Percentiles rank a stretch among this genome's conserved stretches.
Evolutionary conservation across 2,797 vertebrate genomes (phyloP).

Genomic region (Apogon talboti): DNA sequence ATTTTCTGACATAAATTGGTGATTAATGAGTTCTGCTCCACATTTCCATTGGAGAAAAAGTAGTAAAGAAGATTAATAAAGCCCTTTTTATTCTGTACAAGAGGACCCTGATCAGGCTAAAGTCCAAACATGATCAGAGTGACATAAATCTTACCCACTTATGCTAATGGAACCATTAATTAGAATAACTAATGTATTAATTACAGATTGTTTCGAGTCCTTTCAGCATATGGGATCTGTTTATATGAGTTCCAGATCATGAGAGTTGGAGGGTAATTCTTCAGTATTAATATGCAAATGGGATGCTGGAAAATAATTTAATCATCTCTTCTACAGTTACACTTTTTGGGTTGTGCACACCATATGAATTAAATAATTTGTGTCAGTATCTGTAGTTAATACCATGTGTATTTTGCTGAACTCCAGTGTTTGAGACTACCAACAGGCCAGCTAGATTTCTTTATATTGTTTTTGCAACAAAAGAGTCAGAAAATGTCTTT

Average conservation of each 20-base stretch:
- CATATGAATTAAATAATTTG: too few relatives aligned
- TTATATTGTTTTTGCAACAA: too few relatives aligned
- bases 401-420: too few relatives aligned
- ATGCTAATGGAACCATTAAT: constrained; percentile 34
- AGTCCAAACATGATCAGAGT: constrained; percentile 9
- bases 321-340: too few relatives aligned
- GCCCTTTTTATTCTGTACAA: constrained; percentile 27
- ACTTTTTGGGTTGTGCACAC: too few relatives aligned
- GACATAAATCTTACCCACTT: constrained; percentile 30
- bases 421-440: too few relatives aligned
- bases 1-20: not conserved
- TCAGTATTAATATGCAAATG: not conserved
- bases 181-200: constrained; percentile 35
- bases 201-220: not conserved
- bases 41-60: constrained; percentile 5
- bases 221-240: not conserved
- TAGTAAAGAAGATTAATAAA: constrained; percentile 27
- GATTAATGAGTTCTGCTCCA: constrained; percentile 6
- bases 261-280: not conserved
- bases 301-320: too few relatives aligned
- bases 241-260: not conserved
- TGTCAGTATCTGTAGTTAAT: too few relatives aligned
- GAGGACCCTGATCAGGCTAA: constrained; percentile 16
- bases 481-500: too few relatives aligned
- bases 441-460: too few relatives aligned